A percentile compares a stretch with the other conserved stretches of the same genome.
phyloP scores from a whole-genome alignment of 2,888 invertebrate genomes.

The Nebria salina region DNA sequence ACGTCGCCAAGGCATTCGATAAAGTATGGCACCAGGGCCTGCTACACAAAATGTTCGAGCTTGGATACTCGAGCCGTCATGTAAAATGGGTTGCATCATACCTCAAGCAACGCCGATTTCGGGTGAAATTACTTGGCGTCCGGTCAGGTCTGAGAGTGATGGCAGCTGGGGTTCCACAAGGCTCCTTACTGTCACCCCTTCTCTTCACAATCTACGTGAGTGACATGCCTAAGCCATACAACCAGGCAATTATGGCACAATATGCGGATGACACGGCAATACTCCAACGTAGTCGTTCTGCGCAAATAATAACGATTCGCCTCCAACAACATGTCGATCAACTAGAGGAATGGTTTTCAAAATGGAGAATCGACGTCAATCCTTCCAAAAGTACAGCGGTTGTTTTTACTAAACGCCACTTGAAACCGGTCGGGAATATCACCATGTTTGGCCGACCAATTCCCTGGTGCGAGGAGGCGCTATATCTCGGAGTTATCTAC shows the following conservation, averaged over 20 bases:
- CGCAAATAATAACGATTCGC: not conserved
- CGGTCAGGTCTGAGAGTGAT: conserved; percentile 46
- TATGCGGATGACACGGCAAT: conserved; percentile 49
- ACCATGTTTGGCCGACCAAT: not conserved
- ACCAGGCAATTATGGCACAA: conserved; percentile 32
- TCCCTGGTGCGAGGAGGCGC: not conserved
- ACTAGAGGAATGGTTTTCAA: conserved; percentile 9
- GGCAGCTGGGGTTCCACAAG: conserved; percentile 53
- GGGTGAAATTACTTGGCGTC: conserved; percentile 47
- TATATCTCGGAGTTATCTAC: not conserved
- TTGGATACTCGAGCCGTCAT: conserved; percentile 47
- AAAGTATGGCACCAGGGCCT: conserved; percentile 53
- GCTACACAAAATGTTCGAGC: conserved; percentile 48
- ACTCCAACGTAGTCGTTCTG: not conserved
- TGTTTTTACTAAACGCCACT: not conserved
- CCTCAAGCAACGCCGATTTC: conserved; percentile 49
- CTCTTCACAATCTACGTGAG: conserved; percentile 50
- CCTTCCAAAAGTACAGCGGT: not conserved
- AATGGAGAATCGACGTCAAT: not conserved
- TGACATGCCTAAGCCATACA: conserved; percentile 49
- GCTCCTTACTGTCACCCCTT: conserved; percentile 50
- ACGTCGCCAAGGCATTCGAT: conserved; percentile 54
- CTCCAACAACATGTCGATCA: not conserved
- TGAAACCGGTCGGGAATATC: not conserved
- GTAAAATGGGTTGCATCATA: conserved; percentile 50